These are phyloP conservation scores for Cassiopea xamachana DNA, from an alignment of 30 jellyfish, hydroid and myxozoan genomes.

Conservation along the genomic window DNA sequence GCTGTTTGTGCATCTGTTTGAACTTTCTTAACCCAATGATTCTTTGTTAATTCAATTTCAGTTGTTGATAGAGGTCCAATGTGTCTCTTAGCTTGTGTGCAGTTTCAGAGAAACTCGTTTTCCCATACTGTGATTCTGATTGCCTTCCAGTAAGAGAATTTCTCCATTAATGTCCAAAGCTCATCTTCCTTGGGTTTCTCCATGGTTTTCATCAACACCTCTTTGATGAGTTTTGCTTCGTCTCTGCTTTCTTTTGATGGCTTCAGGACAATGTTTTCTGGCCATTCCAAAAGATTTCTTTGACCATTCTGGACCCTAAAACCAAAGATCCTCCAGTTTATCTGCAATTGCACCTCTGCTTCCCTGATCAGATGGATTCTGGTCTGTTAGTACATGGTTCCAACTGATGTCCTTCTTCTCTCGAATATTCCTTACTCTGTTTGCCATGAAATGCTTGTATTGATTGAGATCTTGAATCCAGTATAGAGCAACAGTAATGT, in stretches of 20 bases:
- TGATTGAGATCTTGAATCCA: constrained; percentile 10
- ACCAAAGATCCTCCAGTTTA: background rate
- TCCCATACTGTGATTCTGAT: background rate
- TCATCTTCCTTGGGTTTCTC: background rate
- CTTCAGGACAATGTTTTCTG: constrained; percentile 22
- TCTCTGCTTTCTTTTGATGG: constrained; percentile 1
- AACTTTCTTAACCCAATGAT: too few relatives aligned
- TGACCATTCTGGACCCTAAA: background rate
- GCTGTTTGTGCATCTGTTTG: too few relatives aligned
- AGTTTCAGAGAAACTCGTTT: too few relatives aligned
- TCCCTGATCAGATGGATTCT: background rate
- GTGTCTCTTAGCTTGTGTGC: too few relatives aligned
- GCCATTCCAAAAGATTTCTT: background rate
- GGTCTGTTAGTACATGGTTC: background rate
- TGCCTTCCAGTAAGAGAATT: background rate
- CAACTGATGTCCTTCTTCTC: background rate
- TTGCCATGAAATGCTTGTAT: background rate
- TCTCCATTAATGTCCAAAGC: background rate
- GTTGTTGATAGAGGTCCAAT: too few relatives aligned
- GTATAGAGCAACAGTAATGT: constrained; percentile 24
- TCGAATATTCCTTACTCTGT: background rate
- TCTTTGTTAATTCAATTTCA: too few relatives aligned
- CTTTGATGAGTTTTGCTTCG: constrained; percentile 5
- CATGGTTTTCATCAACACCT: background rate
- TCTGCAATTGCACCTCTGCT: background rate